Evolutionary conservation across 2,113 vertebrate genomes (phyloP).

Genomic region (Misgurnus mizolepis): DNA sequence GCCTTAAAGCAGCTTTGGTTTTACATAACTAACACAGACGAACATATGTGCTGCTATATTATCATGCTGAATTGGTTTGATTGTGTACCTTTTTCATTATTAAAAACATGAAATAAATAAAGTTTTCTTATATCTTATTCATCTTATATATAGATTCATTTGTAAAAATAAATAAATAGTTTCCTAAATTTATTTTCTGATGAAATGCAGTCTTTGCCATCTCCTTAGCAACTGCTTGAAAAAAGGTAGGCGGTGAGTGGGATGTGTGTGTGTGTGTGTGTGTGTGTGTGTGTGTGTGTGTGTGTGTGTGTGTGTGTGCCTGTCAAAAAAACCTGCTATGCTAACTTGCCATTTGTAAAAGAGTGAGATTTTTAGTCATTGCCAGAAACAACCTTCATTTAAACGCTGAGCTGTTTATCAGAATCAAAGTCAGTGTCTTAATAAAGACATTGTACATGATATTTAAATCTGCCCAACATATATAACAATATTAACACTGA

Average conservation of each 20-base stretch:
- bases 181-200: conserved; percentile 76
- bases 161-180: conserved; percentile 62
- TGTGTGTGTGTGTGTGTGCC: neutral
- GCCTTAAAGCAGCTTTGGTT: neutral
- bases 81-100: neutral
- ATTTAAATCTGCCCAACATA: no score
- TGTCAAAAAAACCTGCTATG: conserved; percentile 24
- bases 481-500: no score
- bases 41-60: neutral
- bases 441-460: no score
- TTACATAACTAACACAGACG: conserved; percentile 14
- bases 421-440: neutral
- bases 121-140: neutral
- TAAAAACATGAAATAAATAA: neutral
- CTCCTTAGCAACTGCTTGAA: conserved; percentile 78
- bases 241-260: conserved; percentile 68
- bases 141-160: conserved; percentile 56
- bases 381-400: conserved; percentile 36
- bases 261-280: neutral
- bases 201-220: conserved; percentile 79
- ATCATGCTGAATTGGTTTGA: neutral
- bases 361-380: neutral
- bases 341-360: conserved; percentile 19
- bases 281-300: neutral
- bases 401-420: neutral